These are phyloP conservation scores for Drosophila subquinaria DNA, from an alignment of 2,888 invertebrate genomes.

Conservation along the genomic window DNA sequence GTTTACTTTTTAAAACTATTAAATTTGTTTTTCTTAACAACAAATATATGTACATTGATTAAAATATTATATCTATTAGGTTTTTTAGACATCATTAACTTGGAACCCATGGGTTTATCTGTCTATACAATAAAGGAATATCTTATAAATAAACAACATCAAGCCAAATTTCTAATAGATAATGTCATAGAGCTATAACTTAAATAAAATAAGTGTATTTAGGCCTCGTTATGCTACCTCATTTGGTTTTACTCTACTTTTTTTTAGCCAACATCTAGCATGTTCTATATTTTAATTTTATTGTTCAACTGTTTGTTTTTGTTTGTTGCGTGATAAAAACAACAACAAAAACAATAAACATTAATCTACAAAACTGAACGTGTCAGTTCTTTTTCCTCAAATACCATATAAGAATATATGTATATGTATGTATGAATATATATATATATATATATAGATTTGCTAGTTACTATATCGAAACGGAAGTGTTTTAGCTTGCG, in stretches of 20 bases:
- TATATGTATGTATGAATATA: conserved; percentile 1
- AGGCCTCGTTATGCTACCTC: not conserved
- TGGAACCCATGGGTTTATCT: not conserved
- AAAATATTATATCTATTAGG: not conserved
- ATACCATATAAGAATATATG: not conserved
- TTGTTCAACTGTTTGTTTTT: conserved; percentile 5
- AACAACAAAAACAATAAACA: conserved; percentile 12
- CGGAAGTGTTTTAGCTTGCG: conserved; percentile 50
- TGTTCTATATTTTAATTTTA: conserved; percentile 25
- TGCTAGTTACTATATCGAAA: conserved; percentile 29
- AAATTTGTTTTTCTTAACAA: too few species aligned
- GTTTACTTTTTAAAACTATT: not conserved
- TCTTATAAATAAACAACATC: too few species aligned
- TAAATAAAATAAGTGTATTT: conserved; percentile 5
- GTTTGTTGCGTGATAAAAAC: conserved; percentile 38
- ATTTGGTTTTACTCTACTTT: not conserved
- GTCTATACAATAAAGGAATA: not conserved
- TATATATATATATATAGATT: conserved; percentile 5
- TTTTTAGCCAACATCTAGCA: conserved; percentile 9
- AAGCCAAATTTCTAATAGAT: too few species aligned
- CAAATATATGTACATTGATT: too few species aligned
- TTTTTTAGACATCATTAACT: not conserved
- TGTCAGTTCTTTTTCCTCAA: conserved; percentile 32
- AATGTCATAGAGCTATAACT: too few species aligned
- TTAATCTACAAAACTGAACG: conserved; percentile 31